Evolutionary conservation across 2,113 vertebrate genomes (phyloP), one percentile per base, ranked within the genome.

Genomic region (Daphoenositta chrysoptera): DNA sequence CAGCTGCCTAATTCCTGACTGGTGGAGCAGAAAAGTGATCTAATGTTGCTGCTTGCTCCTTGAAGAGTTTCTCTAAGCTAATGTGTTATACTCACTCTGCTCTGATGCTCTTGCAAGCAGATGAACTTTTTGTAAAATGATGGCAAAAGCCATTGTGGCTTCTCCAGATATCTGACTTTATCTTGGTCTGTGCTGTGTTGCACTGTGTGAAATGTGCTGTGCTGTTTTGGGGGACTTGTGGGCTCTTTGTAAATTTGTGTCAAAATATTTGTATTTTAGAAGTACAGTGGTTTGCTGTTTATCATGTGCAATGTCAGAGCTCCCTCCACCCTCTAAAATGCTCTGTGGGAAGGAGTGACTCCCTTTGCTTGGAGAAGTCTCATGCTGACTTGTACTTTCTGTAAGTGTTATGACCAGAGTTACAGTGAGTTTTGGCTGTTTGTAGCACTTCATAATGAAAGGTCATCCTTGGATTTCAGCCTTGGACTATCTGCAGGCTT

Each of bases 341-440:
- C 71, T 82, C 11, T 7, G 19, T 75, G 65, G 40, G 44, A 42
- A 84, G 73, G 69, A 68, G 47, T 84, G 39, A 51, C 40, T 91
- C 69, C 37, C 57, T 90, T 81, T 81, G 7, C 80, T 83, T 93
- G 77, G 77, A 56, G 65, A 63, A 33, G 30, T 68, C 48, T 81
- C 37, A 13, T 70, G 53, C 82, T 95, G 88, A 42, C 78, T 78
- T 78, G 45, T 57, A 33, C 35, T 89, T 89, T 86, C 53, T 65
- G 26, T 48, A 28, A 40, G 73, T 79, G 35, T 63, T 58, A 22
- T 60, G 65, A 68, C 45, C 6, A 2, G 47, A 65, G 42, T 70
- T 91, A 33, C n/a, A 70, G 81, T 89, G 87, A 68, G 48, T 92
- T 89, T 92, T 92, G 86, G 83, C 68, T 42, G 30, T 73, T 84